Evolutionary conservation across 2,113 vertebrate genomes (phyloP).

Genomic region (Tauraco erythrolophus): DNA sequence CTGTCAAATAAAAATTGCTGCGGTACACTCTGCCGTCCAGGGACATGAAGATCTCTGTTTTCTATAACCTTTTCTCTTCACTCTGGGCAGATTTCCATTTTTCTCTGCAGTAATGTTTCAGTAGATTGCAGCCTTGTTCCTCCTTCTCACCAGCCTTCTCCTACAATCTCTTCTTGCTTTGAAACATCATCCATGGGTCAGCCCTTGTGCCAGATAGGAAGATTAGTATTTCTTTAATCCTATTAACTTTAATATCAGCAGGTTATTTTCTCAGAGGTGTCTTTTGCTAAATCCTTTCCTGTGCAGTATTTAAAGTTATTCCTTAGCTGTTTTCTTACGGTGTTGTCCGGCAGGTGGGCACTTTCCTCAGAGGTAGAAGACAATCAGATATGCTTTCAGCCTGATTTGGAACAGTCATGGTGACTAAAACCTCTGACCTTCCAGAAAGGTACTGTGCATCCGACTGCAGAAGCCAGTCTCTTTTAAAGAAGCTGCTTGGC

Average conservation of each 20-base stretch:
- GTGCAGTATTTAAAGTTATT: not conserved
- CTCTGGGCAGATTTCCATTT: not conserved
- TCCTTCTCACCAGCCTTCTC: not conserved
- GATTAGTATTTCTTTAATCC: slow-evolving; percentile 55
- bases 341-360: not conserved
- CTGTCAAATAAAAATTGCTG: not conserved
- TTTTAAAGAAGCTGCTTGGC: not conserved
- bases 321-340: not conserved
- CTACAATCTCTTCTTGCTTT: not conserved
- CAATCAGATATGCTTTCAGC: not conserved
- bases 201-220: not conserved
- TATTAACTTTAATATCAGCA: slow-evolving; percentile 45
- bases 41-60: not conserved
- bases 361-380: not conserved
- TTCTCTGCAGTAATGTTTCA: not conserved
- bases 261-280: slow-evolving; percentile 10
- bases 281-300: slow-evolving; percentile 13
- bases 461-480: not conserved
- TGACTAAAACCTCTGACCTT: not conserved
- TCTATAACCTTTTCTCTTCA: not conserved
- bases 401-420: not conserved
- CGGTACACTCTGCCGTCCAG: not conserved
- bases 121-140: not conserved
- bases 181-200: slow-evolving; percentile 6
- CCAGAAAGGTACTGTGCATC: not conserved